Base-by-base conservation (phyloP, 2,888 invertebrate species). In the Selenia dentaria region DNA sequence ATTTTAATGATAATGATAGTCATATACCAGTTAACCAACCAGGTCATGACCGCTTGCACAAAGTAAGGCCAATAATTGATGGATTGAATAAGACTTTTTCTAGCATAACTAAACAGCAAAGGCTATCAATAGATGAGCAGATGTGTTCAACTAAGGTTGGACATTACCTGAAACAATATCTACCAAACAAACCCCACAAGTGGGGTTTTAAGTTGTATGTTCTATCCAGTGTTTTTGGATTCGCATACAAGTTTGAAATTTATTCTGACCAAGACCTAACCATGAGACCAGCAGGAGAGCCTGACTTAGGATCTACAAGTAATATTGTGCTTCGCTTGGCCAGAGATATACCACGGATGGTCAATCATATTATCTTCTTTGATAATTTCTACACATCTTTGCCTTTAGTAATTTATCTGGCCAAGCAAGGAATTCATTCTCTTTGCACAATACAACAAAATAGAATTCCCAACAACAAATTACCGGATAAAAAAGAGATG, bases 401-500 rank as follows among this genome's bases (percentile, higher is more conserved):
- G 53, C 64, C 64, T 44, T 60, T 65, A 20, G 58, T 62, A 53
- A 10, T 27, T 56, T 62, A 50, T 52, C 48, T 66, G 54, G 58
- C 62, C 54, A 66, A 70, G 62, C 3, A 25, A 63, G 64, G 65
- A 33, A 66, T 70, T 49, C 57, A 64, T 39, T 54, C 57, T 29
- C 57, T 67, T 49, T 65, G 63, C 44, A 72, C 67, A 59, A 62
- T 69, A 39, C 66, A 65, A 57, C 57, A 58, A 65, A 72, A 72
- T 59, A 57, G 68, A 44, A 58, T 69, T 24, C 64, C 62, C 51
- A 67, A 67, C 54, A 59, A 59, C 54, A 65, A 64, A 66, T 38
- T 70, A 1, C 66, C 65, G 52, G 65, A 68, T 0, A 67, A 66
- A 31, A 71, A 70, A 63, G n/a, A 62, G 9, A 59, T 71, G 42